Evolutionary conservation across 2,113 vertebrate genomes (phyloP), one percentile per base, ranked within the genome.

Genomic region (Ramphastos sulfuratus): DNA sequence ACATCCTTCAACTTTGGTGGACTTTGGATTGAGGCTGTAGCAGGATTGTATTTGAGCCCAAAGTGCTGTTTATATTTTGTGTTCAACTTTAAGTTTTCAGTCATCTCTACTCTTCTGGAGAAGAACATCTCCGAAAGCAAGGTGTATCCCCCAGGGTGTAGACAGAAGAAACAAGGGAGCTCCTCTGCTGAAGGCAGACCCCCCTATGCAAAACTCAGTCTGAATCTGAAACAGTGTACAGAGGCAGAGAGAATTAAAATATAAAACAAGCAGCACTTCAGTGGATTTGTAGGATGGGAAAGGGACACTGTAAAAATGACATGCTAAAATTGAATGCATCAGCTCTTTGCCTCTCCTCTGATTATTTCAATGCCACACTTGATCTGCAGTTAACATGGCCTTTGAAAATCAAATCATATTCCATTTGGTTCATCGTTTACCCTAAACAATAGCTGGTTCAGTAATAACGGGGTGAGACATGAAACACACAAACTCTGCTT

Each of bases 361-460:
- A 48, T 25, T 55, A 90, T 69, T 95, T 84, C 92, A 92, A 7
- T 84, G 64, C 72, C 80, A 5, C 58, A 65, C 69, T 73, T 86
- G 90, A 94, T 89, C 55, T 89, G 82, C 72, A 84, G 70, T 82
- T 93, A 90, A 65, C 10, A 4, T 12, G 48, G 79, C 56, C 81
- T 89, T 92, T 79, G 73, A 95, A 95, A 92, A 96, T 78, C 83
- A 85, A 91, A 83, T 71, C 50, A 44, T 69, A 77, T 59, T 92
- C 63, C 78, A 71, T 61, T 78, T 87, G 42, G 74, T 82, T 95
- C 46, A 70, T 56, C 70, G 46, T 91, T 90, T 85, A 86, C 44
- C 56, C 79, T 59, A 61, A 87, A 93, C 84, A 88, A 82, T 76
- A 72, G 83, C 81, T 82, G 55, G 70, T 90, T 89, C 67, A 70